Conservation (phyloP, 2,888 invertebrate species). For the Drosophila koepferae region DNA sequence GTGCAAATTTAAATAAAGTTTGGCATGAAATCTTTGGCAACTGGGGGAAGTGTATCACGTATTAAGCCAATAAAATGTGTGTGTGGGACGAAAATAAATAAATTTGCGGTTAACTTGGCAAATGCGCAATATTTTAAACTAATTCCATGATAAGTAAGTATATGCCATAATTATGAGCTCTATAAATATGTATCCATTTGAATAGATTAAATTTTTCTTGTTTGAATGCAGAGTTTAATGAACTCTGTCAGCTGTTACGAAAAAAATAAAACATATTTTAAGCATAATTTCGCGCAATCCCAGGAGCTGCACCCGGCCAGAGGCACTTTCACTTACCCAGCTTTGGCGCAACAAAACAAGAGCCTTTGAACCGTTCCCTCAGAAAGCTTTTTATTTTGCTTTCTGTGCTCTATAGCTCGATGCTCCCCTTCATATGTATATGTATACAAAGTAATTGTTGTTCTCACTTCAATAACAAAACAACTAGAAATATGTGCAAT, state of each 20-base stretch:
- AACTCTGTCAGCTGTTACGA: constrained; percentile 17
- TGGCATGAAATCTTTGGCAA: not conserved
- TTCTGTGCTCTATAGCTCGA: constrained; percentile 60
- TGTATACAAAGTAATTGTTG: constrained; percentile 18
- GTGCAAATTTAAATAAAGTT: not conserved
- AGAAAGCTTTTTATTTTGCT: constrained; percentile 21
- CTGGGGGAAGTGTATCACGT: constrained; percentile 1
- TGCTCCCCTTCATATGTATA: constrained; percentile 38
- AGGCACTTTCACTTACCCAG: constrained; percentile 42
- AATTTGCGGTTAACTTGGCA: not conserved
- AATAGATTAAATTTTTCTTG: too few species aligned
- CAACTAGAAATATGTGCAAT: constrained; percentile 15
- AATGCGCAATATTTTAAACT: not conserved
- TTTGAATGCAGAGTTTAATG: constrained; percentile 34
- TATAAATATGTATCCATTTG: not conserved
- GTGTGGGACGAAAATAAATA: not conserved
- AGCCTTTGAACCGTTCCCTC: not conserved
- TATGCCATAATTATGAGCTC: not conserved
- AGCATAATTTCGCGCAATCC: constrained; percentile 21
- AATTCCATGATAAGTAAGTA: not conserved
- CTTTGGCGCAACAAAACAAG: constrained; percentile 23
- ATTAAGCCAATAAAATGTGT: not conserved
- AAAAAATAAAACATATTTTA: constrained; percentile 15
- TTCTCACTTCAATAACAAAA: constrained; percentile 24
- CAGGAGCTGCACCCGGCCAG: constrained; percentile 22